Evolutionary conservation across 2,888 invertebrate species (phyloP).

Genomic region (Mantis religiosa): DNA sequence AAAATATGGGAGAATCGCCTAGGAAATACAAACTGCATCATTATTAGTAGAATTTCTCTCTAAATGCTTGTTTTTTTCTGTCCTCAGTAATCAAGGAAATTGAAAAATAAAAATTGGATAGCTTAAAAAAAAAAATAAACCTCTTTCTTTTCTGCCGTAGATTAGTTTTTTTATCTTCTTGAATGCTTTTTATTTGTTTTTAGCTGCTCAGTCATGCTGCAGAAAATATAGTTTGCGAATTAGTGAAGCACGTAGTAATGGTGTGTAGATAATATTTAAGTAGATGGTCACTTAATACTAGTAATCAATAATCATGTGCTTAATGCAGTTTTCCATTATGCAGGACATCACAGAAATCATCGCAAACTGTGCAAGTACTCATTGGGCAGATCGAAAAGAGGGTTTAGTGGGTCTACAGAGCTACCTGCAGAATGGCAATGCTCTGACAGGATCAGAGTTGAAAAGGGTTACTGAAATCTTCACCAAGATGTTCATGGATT

Average conservation of each 20-base stretch:
- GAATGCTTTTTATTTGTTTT: background rate
- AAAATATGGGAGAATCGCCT: too few species aligned
- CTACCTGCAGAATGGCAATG: constrained; percentile 66
- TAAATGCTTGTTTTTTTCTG: too few species aligned
- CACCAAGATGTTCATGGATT: constrained; percentile 96
- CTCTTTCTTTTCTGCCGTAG: too few species aligned
- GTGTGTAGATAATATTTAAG: background rate
- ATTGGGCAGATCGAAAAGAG: constrained; percentile 94
- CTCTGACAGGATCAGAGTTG: constrained; percentile 65
- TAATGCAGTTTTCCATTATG: constrained; percentile 25
- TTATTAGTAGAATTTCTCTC: too few species aligned
- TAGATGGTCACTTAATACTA: background rate
- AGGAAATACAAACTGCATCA: too few species aligned
- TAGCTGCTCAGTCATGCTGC: background rate
- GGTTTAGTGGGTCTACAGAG: constrained; percentile 78
- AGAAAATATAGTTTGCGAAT: background rate
- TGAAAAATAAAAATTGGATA: too few species aligned
- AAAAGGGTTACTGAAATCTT: constrained; percentile 88
- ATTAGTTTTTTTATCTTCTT: too few species aligned
- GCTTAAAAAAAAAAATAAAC: too few species aligned
- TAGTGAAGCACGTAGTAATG: background rate
- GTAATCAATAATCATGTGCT: background rate
- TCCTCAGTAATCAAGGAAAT: too few species aligned
- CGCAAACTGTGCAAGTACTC: constrained; percentile 79
- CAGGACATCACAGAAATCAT: constrained; percentile 84